Evolutionary conservation across 2,113 vertebrate species (phyloP), one percentile per base, ranked within the genome.

Genomic region (Irena cyanogastra): DNA sequence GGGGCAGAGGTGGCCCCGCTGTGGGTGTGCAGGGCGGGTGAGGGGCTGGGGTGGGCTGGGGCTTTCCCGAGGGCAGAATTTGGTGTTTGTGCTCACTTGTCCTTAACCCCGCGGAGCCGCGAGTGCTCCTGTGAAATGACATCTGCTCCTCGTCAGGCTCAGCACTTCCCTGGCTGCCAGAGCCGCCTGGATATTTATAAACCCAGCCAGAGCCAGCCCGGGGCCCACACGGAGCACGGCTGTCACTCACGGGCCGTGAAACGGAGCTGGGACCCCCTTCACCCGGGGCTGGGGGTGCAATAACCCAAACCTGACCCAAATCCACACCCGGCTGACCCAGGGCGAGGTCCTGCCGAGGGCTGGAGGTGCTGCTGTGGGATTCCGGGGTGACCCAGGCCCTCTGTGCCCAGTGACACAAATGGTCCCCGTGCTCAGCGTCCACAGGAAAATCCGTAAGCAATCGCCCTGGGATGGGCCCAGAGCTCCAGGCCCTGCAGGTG

Each of bases 271-370:
- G 9, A 11, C 4, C 50, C 10, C 26, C 15, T 15, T 7, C 42
- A 42, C 13, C 42, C 42, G 15, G 14, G 20, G 45, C 45, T 8
- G 45, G n/a, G n/a, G n/a, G n/a, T n/a, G n/a, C n/a, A n/a, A n/a
- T n/a, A n/a, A n/a, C n/a, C n/a, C n/a, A n/a, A n/a, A n/a, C 52
- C 49, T 6, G 11, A 9, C 24, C 49, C 49, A 4, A 79, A 56
- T 3, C 9, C 12, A 15, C n/a, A 2, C 35, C 50, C 0, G 14
- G 4, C n/a, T 1, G 0, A 11, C 26, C 3, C 1, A 1, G 21
- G 35, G 11, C 0, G 16, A 39, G 77, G 23, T n/a, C 16, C 15
- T 7, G 37, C 27, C 2, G 3, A 20, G 50, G 6, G 8, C 64
- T 81, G 78, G 42, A 23, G 79, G 5, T 0, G 9, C n/a, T 4